phyloP scores from a whole-genome alignment of 2,113 vertebrate genomes.

The Chunga burmeisteri region DNA sequence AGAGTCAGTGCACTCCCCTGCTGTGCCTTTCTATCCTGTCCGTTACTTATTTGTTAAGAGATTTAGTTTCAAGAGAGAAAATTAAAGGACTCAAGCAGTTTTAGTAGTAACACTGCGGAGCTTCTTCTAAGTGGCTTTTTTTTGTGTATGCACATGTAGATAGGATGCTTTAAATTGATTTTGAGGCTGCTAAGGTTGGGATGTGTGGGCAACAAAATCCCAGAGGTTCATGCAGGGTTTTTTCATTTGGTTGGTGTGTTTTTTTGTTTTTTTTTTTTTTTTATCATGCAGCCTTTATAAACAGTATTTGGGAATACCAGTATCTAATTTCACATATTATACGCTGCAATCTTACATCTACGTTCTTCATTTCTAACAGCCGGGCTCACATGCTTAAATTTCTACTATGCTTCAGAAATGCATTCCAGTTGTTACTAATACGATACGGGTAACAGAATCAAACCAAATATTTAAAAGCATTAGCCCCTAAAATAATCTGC shows the following conservation, averaged over 20 bases:
- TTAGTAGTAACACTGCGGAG: not conserved
- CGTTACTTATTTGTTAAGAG: not conserved
- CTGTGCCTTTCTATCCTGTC: not conserved
- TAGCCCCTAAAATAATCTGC: not conserved
- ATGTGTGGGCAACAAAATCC: not conserved
- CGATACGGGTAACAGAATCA: not conserved
- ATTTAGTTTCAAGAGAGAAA: not conserved
- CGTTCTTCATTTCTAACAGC: not conserved
- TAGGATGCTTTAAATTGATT: not conserved
- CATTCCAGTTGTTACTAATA: not conserved
- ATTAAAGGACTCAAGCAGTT: not conserved
- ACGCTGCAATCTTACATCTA: not conserved
- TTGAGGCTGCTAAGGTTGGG: not conserved
- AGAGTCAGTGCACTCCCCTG: not conserved
- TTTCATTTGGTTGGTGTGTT: no score
- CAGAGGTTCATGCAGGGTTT: not conserved
- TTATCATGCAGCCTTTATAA: not conserved
- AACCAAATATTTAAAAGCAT: not conserved
- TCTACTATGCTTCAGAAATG: not conserved
- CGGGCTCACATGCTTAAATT: not conserved
- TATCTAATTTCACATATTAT: not conserved
- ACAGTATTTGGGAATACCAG: not conserved
- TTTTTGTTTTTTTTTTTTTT: not conserved
- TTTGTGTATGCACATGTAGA: no score
- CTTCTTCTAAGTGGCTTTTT: not conserved